Evolutionary conservation across 2,888 invertebrate genomes (phyloP).

Genomic region (Nebria brevicollis): DNA sequence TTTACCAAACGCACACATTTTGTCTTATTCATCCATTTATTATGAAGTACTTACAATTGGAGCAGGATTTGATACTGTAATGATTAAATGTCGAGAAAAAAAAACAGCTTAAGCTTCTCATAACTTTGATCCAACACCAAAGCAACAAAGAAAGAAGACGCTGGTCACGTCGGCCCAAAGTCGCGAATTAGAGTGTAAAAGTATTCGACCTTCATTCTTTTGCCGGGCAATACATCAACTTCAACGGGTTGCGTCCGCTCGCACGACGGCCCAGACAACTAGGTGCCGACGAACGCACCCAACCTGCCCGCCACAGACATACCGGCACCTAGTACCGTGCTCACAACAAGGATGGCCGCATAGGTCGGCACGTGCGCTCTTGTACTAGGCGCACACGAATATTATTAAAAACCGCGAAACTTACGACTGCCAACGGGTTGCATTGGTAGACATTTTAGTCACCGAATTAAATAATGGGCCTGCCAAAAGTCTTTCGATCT

Average conservation of each 20-base stretch:
- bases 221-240: constrained; percentile 48
- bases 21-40: too few species aligned
- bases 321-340: not conserved
- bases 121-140: not conserved
- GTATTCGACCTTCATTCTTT: constrained; percentile 48
- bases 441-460: constrained; percentile 44
- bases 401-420: constrained; percentile 13
- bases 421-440: constrained; percentile 28
- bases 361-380: not conserved
- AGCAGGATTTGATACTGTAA: too few species aligned
- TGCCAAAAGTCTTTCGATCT: not conserved
- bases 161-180: constrained; percentile 32
- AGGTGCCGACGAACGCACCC: constrained; percentile 23
- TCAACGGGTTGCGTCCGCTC: constrained; percentile 32
- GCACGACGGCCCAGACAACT: constrained; percentile 27
- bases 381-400: not conserved
- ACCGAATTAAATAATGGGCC: constrained; percentile 42
- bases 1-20: too few species aligned
- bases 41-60: too few species aligned
- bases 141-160: not conserved
- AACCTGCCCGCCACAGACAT: constrained; percentile 16
- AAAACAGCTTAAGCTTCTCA: too few species aligned
- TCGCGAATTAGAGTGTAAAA: constrained; percentile 49
- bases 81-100: too few species aligned
- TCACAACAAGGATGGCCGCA: constrained; percentile 20